Evolutionary conservation across 2,888 invertebrate genomes (phyloP), one percentile per base, ranked within the genome.

Genomic region (Thecophora atra): DNA sequence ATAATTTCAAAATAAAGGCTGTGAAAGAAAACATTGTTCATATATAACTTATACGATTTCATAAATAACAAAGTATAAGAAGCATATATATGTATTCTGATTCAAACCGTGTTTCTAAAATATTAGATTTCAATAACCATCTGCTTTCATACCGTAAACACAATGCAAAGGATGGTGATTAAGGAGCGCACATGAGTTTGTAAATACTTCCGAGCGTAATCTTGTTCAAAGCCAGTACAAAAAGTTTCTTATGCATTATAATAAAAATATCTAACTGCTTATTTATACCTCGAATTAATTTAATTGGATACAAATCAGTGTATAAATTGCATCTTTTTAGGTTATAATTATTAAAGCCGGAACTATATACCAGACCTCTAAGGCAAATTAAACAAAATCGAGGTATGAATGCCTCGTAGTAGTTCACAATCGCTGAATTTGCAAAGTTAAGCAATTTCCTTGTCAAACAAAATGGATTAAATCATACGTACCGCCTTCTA

Each of bases 321-420:
- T 19, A 21, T 44, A 30, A 13, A 37, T 6, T 13, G 24, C 15
- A 15, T 42, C 37, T 67, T 67, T 67, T 67, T 67, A 67, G 67
- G 67, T 67, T 67, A 67, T 54, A 56, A 21, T 37, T 67, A 19
- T 17, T 54, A 66, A 67, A 54, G 67, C 67, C 67, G 67, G 54
- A 37, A 37, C 37, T 37, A 8, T 37, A 11, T 11, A 11, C 37
- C 11, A 37, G 11, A 37, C 11, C 6, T 37, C 11, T 6, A 37
- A 6, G 37, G 7, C 7, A 37, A 37, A 2, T 37, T 6, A 37
- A 37, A 37, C 6, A 37, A 37, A 37, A 37, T 37, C 37, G 1
- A 11, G 11, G 3, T 37, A 2, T 6, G 37, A 37, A 8, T 37
- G 37, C 6, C 6, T 6, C 37, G 37, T 37, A 37, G 37, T 11